Conservation (phyloP, 2,888 invertebrate species). For the Tenthredo scrophulariae region DNA sequence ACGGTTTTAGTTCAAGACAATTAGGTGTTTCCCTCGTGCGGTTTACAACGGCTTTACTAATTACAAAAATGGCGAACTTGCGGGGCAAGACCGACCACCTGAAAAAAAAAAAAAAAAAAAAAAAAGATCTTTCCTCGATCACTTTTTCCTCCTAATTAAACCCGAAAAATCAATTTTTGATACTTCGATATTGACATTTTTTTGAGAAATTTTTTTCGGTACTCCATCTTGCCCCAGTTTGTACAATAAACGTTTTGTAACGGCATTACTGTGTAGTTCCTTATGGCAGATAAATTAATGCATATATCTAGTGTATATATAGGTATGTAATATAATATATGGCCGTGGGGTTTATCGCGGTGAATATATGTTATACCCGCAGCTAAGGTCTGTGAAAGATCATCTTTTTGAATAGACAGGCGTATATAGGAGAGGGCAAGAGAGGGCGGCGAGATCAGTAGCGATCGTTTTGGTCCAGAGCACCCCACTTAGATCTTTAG, state of each 20-base stretch:
- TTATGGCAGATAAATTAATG: neutral
- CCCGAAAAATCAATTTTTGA: neutral
- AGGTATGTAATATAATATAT: neutral
- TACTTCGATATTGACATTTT: neutral
- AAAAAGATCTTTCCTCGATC: neutral
- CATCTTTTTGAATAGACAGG: conserved; percentile 51
- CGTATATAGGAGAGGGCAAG: neutral
- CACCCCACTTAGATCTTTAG: conserved; percentile 56
- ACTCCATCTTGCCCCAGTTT: neutral
- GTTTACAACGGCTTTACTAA: neutral
- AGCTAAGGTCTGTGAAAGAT: conserved; percentile 51
- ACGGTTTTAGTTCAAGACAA: conserved; percentile 4
- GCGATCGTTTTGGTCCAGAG: conserved; percentile 56
- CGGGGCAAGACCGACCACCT: neutral
- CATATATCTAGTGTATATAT: neutral
- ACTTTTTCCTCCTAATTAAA: too few species aligned
- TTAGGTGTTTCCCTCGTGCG: neutral
- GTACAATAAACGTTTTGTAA: neutral
- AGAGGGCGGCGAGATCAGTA: conserved; percentile 55
- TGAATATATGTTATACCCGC: neutral
- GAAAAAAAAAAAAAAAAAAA: neutral
- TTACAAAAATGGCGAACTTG: neutral
- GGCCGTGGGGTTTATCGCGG: conserved; percentile 9
- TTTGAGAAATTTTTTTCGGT: neutral
- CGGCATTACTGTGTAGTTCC: neutral